Percentiles rank a stretch among this genome's conserved stretches.
These are phyloP conservation scores for Eremophila alpestris DNA, from an alignment of 2,797 vertebrate genomes.

Conservation along the genomic window DNA sequence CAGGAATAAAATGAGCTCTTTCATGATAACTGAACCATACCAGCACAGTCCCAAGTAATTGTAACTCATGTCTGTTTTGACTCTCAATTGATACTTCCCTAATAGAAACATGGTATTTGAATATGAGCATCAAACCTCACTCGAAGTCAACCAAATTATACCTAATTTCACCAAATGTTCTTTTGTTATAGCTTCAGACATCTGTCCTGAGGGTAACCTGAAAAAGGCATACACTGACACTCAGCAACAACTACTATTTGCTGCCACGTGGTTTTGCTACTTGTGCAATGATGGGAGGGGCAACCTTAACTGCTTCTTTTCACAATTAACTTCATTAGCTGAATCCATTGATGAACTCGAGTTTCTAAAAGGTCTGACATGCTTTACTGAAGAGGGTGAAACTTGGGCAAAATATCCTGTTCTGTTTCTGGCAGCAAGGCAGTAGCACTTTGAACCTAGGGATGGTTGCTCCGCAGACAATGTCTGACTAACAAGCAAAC, in stretches of 20 bases:
- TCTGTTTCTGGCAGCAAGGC: not conserved
- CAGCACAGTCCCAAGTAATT: not conserved
- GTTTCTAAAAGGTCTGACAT: not conserved
- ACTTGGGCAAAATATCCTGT: not conserved
- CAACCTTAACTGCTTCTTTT: not conserved
- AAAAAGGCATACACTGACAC: not conserved
- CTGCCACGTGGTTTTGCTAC: not conserved
- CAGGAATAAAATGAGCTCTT: slow-evolving; percentile 3
- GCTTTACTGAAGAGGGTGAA: not conserved
- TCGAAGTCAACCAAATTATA: not conserved
- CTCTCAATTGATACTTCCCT: not conserved
- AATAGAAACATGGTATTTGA: not conserved
- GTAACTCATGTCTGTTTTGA: not conserved
- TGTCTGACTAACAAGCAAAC: not conserved
- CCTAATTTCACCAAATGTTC: not conserved
- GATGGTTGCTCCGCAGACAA: not conserved
- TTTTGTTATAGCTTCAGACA: not conserved
- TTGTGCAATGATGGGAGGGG: not conserved
- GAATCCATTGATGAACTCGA: not conserved
- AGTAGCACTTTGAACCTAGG: not conserved
- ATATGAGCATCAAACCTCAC: not conserved
- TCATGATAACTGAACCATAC: not conserved
- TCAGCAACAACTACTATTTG: not conserved
- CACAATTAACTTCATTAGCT: not conserved
- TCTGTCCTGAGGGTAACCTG: not conserved